Evolutionary conservation across 1,140 invertebrate species (phyloP), one percentile per base, ranked within the genome.

Genomic region (Apocrypta bakeri): DNA sequence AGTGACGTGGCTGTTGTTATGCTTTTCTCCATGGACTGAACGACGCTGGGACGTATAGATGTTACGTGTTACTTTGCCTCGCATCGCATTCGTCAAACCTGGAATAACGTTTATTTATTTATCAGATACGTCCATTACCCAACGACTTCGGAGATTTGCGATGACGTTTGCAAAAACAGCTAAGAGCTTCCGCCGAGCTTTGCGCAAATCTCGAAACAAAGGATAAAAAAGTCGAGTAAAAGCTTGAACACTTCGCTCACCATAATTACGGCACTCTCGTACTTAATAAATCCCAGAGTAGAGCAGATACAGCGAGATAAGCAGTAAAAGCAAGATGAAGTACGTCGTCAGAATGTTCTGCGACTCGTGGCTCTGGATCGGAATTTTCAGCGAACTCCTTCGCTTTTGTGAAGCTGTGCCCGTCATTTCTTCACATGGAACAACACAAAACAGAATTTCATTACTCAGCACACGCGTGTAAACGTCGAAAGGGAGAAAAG

Each of bases 281-380:
- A 7, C 83, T 88, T 92, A 92, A 80, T 90, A 90, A 63, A 91
- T 66, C n/a, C 90, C 91, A 0, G 91, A 90, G 84, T 93, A 93
- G 0, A 93, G 85, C 21, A 92, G 71, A 90, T 92, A 93, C 25
- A 93, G 87, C 3, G 90, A 89, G n/a, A 92, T 86, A 17, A 93
- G 85, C 24, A 93, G 86, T 29, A 92, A 82, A 25, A 93, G 88
- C 2, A 93, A 87, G 68, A 93, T 93, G 14, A 92, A 86, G 80
- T 93, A 93, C 4, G 93, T 93, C n/a, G 90, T 93, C 56, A 93
- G 81, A 76, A 93, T 87, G 79, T 92, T 92, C 71, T 88, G 87
- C 17, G 92, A 92, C 81, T 93, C 92, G 83, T 88, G 85, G n/a
- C 81, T 85, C 77, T 86, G 76, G 40, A 85, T 82, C 33, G 89